Percentiles rank a stretch among this genome's conserved stretches.
These are phyloP conservation scores for Nasonia giraulti DNA, from an alignment of 1,140 invertebrate species.

Conservation along the genomic window DNA sequence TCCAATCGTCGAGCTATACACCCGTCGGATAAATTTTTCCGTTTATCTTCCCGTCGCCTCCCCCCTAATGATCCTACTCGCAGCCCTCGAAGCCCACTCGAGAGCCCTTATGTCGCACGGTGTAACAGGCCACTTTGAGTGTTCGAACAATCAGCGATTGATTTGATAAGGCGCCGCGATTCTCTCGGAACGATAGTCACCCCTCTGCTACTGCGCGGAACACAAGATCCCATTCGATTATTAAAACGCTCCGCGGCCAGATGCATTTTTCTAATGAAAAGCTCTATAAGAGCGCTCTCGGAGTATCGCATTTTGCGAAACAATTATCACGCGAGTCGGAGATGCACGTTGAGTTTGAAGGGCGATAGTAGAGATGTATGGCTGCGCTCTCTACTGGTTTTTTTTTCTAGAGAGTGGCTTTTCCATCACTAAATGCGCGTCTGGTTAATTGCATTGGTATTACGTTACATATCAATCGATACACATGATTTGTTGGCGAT, in stretches of 20 bases:
- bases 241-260: not conserved
- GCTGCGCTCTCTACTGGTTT: not conserved
- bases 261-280: not conserved
- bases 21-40: not conserved
- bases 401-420: not conserved
- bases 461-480: too few species aligned
- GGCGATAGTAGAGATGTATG: not conserved
- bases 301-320: not conserved
- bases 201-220: not conserved
- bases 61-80: not conserved
- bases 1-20: not conserved
- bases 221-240: not conserved
- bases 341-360: not conserved
- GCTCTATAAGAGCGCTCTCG: not conserved
- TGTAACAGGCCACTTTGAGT: not conserved
- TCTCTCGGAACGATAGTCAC: not conserved
- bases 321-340: not conserved
- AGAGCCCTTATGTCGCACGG: not conserved
- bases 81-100: not conserved
- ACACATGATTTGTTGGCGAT: too few species aligned
- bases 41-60: not conserved
- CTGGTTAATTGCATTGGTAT: too few species aligned
- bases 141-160: slow-evolving; percentile 3
- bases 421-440: too few species aligned
- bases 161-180: slow-evolving; percentile 6